Evolutionary conservation across 1,140 invertebrate genomes (phyloP), one percentile per base, ranked within the genome.

Genomic region (Psix sp.): DNA sequence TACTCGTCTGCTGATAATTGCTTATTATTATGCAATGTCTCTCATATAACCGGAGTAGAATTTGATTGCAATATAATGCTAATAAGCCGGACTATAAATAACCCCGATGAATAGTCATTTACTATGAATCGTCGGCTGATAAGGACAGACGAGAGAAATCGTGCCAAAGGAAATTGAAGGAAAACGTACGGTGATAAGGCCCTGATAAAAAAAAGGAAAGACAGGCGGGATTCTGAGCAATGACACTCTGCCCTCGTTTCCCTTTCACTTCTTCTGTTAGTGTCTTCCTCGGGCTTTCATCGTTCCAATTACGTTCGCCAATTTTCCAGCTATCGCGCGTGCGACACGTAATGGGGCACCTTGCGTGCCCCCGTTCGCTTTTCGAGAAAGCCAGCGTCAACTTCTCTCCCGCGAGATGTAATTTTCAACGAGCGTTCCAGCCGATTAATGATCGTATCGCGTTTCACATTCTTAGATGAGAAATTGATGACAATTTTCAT

Each of bases 221-320:
- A n/a, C n/a, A n/a, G n/a, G n/a, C n/a, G n/a, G n/a, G n/a, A n/a
- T n/a, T n/a, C 29, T 56, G 48, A 56, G 40, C 56, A 71, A 56
- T 71, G 67, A 49, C 67, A 56, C 40, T 56, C 29, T 62, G 49
- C 36, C 57, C 49, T 60, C 66, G 24, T 70, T 60, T 70, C 48
- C 54, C 54, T 70, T 70, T 60, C 65, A 59, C 65, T 43, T 54
- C 17, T 24, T 24, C 45, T 45, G 21, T 36, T 43, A 48, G 63
- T 43, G 15, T 52, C 65, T 59, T 68, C 65, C 52, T 54, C 49
- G 5, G 29, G 24, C 65, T 59, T 57, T 57, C 63, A 43, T 29
- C 45, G 45, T 54, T 54, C 49, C 51, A 56, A 35, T 56, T 66
- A 33, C 49, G 42, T 48, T 46, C 33, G 39, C 15, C 45, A 15